Evolutionary conservation across 1,140 invertebrate genomes (phyloP).

Genomic region (Drosophila suzukii): DNA sequence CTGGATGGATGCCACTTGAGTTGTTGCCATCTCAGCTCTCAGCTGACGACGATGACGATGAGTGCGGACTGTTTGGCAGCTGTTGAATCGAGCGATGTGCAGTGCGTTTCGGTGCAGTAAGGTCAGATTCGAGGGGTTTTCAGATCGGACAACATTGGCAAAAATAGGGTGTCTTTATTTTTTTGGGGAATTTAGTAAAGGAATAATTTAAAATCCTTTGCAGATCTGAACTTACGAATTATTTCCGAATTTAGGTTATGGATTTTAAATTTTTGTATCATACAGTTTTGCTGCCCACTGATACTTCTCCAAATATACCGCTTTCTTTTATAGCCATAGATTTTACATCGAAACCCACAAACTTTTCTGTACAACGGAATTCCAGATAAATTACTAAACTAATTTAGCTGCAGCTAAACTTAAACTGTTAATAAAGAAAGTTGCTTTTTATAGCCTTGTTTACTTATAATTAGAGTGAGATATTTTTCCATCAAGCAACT

Average conservation of each 20-base stretch:
- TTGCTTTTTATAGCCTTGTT: background rate
- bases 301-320: no score
- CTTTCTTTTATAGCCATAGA: no score
- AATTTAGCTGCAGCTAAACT: background rate
- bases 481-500: conserved; percentile 17
- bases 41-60: conserved; percentile 46
- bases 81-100: conserved; percentile 42
- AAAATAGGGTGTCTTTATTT: no score
- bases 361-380: background rate
- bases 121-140: background rate
- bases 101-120: conserved; percentile 25
- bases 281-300: no score
- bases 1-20: conserved; percentile 66
- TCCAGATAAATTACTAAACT: background rate
- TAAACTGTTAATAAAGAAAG: conserved; percentile 1
- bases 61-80: conserved; percentile 62
- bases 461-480: conserved; percentile 14
- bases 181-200: no score
- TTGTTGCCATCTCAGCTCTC: conserved; percentile 59
- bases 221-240: no score
- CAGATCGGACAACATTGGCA: background rate
- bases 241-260: no score
- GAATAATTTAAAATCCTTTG: no score
- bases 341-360: background rate
- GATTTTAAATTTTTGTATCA: no score